phyloP scores from a whole-genome alignment of 1,140 invertebrate genomes.

The Holotrichia oblita region DNA sequence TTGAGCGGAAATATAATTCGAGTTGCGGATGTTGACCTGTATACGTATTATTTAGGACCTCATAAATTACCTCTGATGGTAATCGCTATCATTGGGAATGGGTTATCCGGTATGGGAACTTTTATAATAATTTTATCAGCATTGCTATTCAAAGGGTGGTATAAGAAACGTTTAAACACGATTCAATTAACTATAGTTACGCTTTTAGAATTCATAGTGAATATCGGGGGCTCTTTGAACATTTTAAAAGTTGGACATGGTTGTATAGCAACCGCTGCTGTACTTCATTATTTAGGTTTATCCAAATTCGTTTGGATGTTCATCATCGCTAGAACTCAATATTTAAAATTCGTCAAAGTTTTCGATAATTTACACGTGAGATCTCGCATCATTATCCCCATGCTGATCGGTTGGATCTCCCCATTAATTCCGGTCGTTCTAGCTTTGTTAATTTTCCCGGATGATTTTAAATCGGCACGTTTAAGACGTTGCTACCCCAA shows the following conservation, averaged over 20 bases:
- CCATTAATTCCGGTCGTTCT: conserved; percentile 50
- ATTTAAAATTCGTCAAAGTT: conserved; percentile 68
- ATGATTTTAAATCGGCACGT: conserved; percentile 60
- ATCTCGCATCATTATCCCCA: conserved; percentile 63
- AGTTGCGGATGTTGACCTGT: conserved; percentile 47
- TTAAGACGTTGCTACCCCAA: conserved; percentile 66
- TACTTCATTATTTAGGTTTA: conserved; percentile 69
- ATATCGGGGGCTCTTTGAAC: conserved; percentile 67
- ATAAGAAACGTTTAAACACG: conserved; percentile 69
- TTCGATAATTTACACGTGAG: conserved; percentile 63
- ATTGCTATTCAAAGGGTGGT: conserved; percentile 65
- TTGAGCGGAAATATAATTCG: conserved; percentile 40
- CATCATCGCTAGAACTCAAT: conserved; percentile 70
- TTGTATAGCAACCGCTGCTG: conserved; percentile 65
- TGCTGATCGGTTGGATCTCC: conserved; percentile 57
- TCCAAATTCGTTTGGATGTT: conserved; percentile 73
- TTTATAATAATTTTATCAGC: conserved; percentile 68
- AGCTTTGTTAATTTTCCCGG: conserved; percentile 58
- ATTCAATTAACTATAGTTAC: conserved; percentile 68
- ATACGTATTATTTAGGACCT: too few relatives aligned
- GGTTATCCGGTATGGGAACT: conserved; percentile 67
- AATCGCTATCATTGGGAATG: conserved; percentile 69
- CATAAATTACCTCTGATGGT: conserved; percentile 60
- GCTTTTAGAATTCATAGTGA: conserved; percentile 65
- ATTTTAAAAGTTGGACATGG: conserved; percentile 48